Conservation (phyloP, 2,113 vertebrate species). For the Ifrita kowaldi region DNA sequence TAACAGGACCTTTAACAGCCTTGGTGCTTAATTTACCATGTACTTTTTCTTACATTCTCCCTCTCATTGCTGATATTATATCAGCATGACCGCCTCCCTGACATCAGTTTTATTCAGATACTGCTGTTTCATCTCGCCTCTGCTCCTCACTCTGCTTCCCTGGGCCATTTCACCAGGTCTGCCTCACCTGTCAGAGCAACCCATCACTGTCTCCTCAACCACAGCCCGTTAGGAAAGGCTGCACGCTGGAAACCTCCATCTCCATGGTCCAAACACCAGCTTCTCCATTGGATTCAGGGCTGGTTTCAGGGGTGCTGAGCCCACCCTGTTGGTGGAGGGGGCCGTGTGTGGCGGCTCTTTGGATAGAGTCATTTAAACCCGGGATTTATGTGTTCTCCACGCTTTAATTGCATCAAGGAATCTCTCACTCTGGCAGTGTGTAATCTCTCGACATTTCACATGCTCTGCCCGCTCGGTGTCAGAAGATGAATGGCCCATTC, state of each 20-base stretch:
- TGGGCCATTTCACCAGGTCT: background rate
- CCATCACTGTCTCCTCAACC: background rate
- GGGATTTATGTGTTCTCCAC: constrained; percentile 39
- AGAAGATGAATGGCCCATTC: constrained; percentile 50
- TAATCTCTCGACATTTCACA: constrained; percentile 40
- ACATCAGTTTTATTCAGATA: constrained; percentile 47
- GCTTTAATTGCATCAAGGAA: constrained; percentile 48
- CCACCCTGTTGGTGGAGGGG: background rate
- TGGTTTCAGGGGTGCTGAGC: accelerated
- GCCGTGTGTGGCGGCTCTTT: accelerated
- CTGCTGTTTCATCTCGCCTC: constrained; percentile 21
- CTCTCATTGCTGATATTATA: constrained; percentile 52
- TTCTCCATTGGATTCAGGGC: accelerated
- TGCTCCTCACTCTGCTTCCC: background rate
- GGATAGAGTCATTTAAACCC: background rate
- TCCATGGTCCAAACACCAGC: background rate
- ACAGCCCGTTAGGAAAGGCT: background rate
- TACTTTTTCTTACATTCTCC: constrained; percentile 45
- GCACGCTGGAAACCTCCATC: background rate
- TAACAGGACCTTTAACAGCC: constrained; percentile 65
- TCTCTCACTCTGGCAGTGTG: constrained; percentile 16
- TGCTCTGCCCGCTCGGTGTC: background rate
- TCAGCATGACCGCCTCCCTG: constrained; percentile 53
- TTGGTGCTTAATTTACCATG: constrained; percentile 67
- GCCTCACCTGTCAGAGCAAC: background rate